Evolutionary conservation across 92 coral and sea anemone species (phyloP).

Genomic region (Zoanthus sociatus): DNA sequence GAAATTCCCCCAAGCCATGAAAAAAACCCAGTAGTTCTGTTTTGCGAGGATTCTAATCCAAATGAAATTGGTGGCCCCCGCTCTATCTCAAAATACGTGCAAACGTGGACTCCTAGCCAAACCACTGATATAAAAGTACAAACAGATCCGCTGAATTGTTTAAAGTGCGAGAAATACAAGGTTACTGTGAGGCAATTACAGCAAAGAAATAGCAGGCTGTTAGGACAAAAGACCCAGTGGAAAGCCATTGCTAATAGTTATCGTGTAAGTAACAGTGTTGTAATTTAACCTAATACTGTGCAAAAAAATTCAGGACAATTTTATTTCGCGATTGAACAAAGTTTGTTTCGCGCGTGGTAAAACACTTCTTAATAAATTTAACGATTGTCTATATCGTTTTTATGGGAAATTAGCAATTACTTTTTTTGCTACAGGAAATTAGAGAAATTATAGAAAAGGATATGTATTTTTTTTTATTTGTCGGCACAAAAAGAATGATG

Average conservation of each 20-base stretch:
- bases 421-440: neutral
- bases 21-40: neutral
- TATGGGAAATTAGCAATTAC: neutral
- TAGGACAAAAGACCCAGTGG: constrained; percentile 5
- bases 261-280: constrained; percentile 5
- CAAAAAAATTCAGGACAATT: neutral
- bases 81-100: constrained; percentile 12
- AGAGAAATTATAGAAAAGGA: neutral
- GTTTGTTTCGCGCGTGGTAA: neutral
- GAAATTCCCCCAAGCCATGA: neutral
- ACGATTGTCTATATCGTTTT: neutral
- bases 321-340: constrained; percentile 8
- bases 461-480: neutral
- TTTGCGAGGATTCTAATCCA: neutral
- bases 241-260: neutral
- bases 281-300: neutral
- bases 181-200: constrained; percentile 3
- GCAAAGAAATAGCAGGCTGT: neutral
- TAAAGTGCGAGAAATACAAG: constrained; percentile 13
- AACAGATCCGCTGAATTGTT: neutral
- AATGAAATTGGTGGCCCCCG: neutral
- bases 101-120: constrained; percentile 9
- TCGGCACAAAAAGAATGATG: neutral
- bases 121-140: neutral
- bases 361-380: neutral